Evolutionary conservation across 2,888 invertebrate species (phyloP), one percentile per base, ranked within the genome.

Genomic region (Willowsia nigromaculata): DNA sequence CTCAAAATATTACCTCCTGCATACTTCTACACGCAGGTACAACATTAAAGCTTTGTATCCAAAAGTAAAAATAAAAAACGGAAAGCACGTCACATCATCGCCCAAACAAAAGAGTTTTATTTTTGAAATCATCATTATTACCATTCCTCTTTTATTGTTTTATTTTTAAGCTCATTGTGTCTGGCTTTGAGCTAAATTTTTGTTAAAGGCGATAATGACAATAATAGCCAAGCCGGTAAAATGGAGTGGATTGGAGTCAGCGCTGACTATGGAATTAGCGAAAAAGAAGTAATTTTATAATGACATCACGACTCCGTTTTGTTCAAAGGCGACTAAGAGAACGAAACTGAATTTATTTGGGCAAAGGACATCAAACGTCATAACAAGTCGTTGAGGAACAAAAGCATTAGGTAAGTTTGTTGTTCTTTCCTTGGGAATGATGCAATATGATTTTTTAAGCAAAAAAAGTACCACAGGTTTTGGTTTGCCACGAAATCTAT

Each of bases 311-410:
- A 80, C 80, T 80, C 37, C 40, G 1, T 33, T 59, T 33, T 30
- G 37, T 22, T n/a, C 27, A 50, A 5, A 27, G 30, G 33, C 18
- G 59, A 37, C 15, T n/a, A n/a, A n/a, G n/a, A n/a, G n/a, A n/a
- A 37, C 30, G 5, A 56, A 80, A 80, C 59, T 40, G 59, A 80
- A 80, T 59, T 30, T 56, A 80, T 80, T 59, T 80, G 59, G 80
- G 80, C 80, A 80, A 80, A 80, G 80, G 80, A 80, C 80, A 18
- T 59, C 13, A 80, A 59, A n/a, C n/a, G n/a, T n/a, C n/a, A n/a
- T n/a, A n/a, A n/a, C n/a, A n/a, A n/a, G n/a, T n/a, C n/a, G n/a
- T n/a, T n/a, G n/a, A n/a, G n/a, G n/a, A n/a, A n/a, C n/a, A n/a
- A n/a, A n/a, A n/a, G n/a, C n/a, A n/a, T n/a, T n/a, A n/a, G n/a